Evolutionary conservation across 2,797 vertebrate genomes (phyloP).

Genomic region (Aphelocoma californica): DNA sequence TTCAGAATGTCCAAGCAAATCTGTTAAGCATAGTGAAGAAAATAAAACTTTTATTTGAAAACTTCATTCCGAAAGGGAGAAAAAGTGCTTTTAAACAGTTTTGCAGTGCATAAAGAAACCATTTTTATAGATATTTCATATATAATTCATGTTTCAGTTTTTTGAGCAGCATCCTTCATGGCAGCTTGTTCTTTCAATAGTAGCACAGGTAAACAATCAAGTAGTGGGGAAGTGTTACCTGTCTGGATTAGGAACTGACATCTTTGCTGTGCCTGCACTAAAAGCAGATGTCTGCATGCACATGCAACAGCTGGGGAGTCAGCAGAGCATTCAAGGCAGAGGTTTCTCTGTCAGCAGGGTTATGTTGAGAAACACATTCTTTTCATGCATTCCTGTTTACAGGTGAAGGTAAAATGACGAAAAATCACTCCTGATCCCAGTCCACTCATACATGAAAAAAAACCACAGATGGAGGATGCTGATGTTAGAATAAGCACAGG

Average conservation of each 20-base stretch:
- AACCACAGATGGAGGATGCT: not conserved
- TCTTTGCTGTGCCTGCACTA: not conserved
- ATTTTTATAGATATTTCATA: not conserved
- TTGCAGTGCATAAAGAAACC: not conserved
- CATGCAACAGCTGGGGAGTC: not conserved
- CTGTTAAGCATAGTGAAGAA: not conserved
- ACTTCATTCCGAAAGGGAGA: not conserved
- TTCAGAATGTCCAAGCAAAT: not conserved
- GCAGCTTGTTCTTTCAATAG: not conserved
- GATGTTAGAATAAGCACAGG: not conserved
- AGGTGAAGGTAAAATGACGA: not conserved
- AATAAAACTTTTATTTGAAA: not conserved
- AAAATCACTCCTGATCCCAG: not conserved
- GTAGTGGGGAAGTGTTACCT: not conserved
- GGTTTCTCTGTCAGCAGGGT: not conserved
- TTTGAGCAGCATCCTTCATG: not conserved
- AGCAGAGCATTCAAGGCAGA: not conserved
- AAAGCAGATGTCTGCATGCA: not conserved
- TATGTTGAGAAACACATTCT: not conserved
- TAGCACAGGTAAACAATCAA: not conserved
- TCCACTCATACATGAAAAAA: not conserved
- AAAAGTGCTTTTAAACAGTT: not conserved
- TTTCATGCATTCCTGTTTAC: accelerated
- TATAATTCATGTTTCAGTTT: not conserved
- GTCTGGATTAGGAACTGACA: not conserved